phyloP scores from a whole-genome alignment of 2,797 vertebrate genomes.

The Pangasius larnaudii region DNA sequence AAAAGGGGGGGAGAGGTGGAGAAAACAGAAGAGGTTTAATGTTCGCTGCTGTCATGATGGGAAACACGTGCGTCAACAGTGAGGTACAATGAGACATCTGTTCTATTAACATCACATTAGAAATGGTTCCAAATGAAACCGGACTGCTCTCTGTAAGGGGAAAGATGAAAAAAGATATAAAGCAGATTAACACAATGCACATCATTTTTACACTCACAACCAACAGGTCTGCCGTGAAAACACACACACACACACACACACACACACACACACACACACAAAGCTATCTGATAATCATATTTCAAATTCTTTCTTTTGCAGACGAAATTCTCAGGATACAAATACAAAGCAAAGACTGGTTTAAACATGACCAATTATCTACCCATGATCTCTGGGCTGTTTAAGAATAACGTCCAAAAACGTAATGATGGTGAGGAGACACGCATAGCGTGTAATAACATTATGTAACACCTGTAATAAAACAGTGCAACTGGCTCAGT shows the following conservation, averaged over 20 bases:
- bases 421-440: background rate
- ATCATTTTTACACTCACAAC: background rate
- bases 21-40: slow-evolving; percentile 78
- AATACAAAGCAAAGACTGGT: background rate
- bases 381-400: background rate
- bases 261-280: too few species aligned
- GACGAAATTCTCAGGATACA: background rate
- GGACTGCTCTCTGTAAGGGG: background rate
- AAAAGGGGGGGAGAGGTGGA: slow-evolving; percentile 55
- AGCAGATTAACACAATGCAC: slow-evolving; percentile 1
- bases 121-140: slow-evolving; percentile 9
- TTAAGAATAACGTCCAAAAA: background rate
- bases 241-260: background rate
- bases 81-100: slow-evolving; percentile 50
- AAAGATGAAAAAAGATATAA: background rate
- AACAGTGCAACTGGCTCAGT: background rate
- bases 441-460: background rate
- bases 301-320: background rate
- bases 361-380: background rate
- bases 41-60: slow-evolving; percentile 55
- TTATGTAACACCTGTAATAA: background rate
- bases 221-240: background rate
- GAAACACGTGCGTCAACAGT: slow-evolving; percentile 49
- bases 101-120: slow-evolving; percentile 31
- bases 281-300: background rate